Conservation (phyloP, 1,140 invertebrate genomes). For the Pseudomyrmex concolor region DNA sequence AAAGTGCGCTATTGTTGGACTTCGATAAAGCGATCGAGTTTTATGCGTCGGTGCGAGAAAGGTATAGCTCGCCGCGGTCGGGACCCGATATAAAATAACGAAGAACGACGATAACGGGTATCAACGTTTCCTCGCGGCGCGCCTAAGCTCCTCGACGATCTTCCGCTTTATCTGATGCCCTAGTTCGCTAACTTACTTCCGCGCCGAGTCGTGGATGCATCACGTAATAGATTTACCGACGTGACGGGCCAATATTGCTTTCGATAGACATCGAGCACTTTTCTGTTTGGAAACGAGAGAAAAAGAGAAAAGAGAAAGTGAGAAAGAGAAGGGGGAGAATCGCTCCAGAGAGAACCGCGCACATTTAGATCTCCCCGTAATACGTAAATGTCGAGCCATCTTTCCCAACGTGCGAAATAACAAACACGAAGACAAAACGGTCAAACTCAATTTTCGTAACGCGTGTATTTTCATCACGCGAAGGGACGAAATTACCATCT, state of each 20-base stretch:
- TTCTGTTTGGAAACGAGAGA: background rate
- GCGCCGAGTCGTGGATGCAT: constrained; percentile 63
- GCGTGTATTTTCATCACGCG: background rate
- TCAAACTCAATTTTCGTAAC: background rate
- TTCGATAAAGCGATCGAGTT: constrained; percentile 38
- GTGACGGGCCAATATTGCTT: constrained; percentile 17
- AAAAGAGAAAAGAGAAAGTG: too few relatives aligned
- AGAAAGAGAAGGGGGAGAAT: too few relatives aligned
- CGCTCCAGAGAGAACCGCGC: too few relatives aligned
- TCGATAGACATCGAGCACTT: constrained; percentile 32
- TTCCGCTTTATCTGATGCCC: constrained; percentile 74
- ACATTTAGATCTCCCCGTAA: background rate
- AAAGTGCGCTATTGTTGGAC: constrained; percentile 8
- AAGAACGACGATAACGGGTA: constrained; percentile 64
- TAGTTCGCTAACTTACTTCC: constrained; percentile 74
- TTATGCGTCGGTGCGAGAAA: background rate
- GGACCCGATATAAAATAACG: constrained; percentile 51
- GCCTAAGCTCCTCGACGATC: constrained; percentile 60
- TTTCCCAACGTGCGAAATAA: background rate
- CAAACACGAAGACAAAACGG: background rate
- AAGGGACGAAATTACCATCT: constrained; percentile 19
- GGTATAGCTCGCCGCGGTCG: background rate
- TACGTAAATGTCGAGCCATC: background rate
- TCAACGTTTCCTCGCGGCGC: constrained; percentile 60
- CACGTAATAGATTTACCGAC: constrained; percentile 74